Base-by-base conservation (phyloP, 53 echinoderm and acorn worm species). In the Crossaster papposus region DNA sequence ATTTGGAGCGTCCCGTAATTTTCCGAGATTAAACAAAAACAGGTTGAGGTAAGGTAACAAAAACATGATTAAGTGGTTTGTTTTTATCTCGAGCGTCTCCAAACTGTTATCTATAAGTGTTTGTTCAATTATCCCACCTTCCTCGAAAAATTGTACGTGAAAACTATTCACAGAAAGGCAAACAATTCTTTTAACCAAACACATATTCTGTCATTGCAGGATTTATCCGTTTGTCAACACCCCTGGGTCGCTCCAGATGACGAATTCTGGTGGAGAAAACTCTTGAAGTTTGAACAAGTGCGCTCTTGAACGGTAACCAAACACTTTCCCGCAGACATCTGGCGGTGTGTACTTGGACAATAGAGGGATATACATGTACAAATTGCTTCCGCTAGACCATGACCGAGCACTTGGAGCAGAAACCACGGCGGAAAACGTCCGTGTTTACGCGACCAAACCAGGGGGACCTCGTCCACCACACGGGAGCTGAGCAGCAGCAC, bases 251-350 rank as follows among this genome's bases (percentile, higher is more conserved):
- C 63, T 64, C 81, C 81, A 29, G 38, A 81, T 50, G 64, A 64
- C 20, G 28, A 29, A 8, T 36, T 32, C 31, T 36, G 54, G 81
- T 28, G 12, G 58, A 58, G 58, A 58, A 11, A 81, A 81, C 81
- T 63, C 81, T 81, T 81, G 81, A 64, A 81, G 64, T 81, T 81
- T 81, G 81, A 81, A 81, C 81, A 81, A 81, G 81, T 81, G 81
- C 58, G 12, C 58, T 58, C 58, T 58, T 36, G 53, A n/a, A 53
- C 18, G 54, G n/a, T 31, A 5, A 79, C 30, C n/a, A 53, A 30
- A 79, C 79, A 58, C 63, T n/a, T 36, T 55, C n/a, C 81, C 9
- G 44, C 44, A 54, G 23, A 29, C 80, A 53, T 51, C 80, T 55
- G 80, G n/a, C 80, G 80, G 58, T 51, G 0, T 54, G 26, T 28